Percentiles rank a stretch among this genome's conserved stretches.
These are phyloP conservation scores for Zoanthus solanderi DNA, from an alignment of 92 coral and sea anemone species.

Conservation along the genomic window DNA sequence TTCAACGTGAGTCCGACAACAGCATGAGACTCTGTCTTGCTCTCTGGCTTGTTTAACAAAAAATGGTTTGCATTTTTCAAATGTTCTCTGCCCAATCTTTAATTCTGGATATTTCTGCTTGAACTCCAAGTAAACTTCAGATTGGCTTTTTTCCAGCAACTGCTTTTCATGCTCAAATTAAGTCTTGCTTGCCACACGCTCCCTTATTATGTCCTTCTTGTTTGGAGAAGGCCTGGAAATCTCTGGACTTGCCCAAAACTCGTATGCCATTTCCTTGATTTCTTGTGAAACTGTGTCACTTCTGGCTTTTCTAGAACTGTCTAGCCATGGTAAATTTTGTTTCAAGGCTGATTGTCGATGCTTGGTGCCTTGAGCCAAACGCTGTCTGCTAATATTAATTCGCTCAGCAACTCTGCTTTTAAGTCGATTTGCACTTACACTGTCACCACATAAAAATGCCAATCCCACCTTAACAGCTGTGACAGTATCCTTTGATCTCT, in stretches of 20 bases:
- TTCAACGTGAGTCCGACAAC: slow-evolving; percentile 56
- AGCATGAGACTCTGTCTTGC: not conserved
- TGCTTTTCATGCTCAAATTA: slow-evolving; percentile 49
- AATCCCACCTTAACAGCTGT: slow-evolving; percentile 49
- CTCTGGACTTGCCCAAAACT: slow-evolving; percentile 65
- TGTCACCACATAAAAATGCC: slow-evolving; percentile 44
- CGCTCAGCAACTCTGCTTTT: slow-evolving; percentile 41
- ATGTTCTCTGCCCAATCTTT: too few species aligned
- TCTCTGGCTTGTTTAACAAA: slow-evolving; percentile 55
- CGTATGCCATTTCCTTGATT: slow-evolving; percentile 29
- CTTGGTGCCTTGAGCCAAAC: slow-evolving; percentile 31
- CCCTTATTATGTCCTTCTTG: slow-evolving; percentile 42
- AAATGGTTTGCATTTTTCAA: slow-evolving; percentile 43
- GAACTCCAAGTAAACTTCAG: slow-evolving; percentile 52
- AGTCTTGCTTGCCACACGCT: slow-evolving; percentile 25
- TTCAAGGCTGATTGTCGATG: slow-evolving; percentile 30
- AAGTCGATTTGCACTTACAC: slow-evolving; percentile 15
- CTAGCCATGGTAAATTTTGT: slow-evolving; percentile 45
- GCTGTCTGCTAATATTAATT: slow-evolving; percentile 39
- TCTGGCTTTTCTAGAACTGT: slow-evolving; percentile 17
- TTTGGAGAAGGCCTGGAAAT: slow-evolving; percentile 51
- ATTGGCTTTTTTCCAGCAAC: slow-evolving; percentile 53
- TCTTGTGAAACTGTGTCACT: slow-evolving; percentile 49
- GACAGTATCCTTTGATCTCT: slow-evolving; percentile 53
- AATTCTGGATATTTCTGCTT: slow-evolving; percentile 46